These are phyloP conservation scores for Dynastes maya DNA, from an alignment of 2,888 invertebrate genomes.

Conservation along the genomic window DNA sequence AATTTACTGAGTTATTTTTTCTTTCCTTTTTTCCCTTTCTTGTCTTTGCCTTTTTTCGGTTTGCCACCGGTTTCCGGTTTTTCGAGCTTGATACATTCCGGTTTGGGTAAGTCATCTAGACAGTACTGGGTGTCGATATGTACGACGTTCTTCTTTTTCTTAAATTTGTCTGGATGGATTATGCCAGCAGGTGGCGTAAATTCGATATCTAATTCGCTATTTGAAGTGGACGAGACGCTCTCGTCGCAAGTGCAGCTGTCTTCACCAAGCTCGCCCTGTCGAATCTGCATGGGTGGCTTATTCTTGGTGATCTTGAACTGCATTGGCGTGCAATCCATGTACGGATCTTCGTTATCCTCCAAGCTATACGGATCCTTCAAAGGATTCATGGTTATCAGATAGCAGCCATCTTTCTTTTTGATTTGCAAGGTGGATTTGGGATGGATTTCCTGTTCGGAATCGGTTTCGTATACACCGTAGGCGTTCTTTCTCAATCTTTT, in stretches of 20 bases:
- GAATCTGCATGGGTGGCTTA: conserved; percentile 64
- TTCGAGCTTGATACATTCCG: conserved; percentile 58
- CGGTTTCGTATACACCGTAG: conserved; percentile 63
- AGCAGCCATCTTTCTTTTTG: conserved; percentile 78
- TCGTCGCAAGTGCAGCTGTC: conserved; percentile 65
- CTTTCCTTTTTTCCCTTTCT: conserved; percentile 53
- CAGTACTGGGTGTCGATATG: conserved; percentile 78
- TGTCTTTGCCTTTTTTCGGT: conserved; percentile 54
- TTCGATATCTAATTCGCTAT: conserved; percentile 80
- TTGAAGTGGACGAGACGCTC: conserved; percentile 72
- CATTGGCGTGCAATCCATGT: conserved; percentile 79
- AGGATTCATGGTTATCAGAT: conserved; percentile 79
- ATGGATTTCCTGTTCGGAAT: conserved; percentile 70
- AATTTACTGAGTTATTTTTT: neutral
- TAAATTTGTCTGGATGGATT: conserved; percentile 74
- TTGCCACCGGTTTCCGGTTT: conserved; percentile 47
- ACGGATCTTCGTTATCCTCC: conserved; percentile 77
- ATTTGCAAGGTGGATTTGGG: conserved; percentile 78
- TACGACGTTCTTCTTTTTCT: conserved; percentile 68
- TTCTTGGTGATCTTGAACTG: conserved; percentile 79
- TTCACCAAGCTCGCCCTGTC: conserved; percentile 72
- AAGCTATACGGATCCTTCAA: conserved; percentile 76
- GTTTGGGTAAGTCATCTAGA: conserved; percentile 72
- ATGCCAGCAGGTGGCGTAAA: conserved; percentile 82
- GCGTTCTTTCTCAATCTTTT: conserved; percentile 69